Percentiles rank a stretch among this genome's conserved stretches.
These are phyloP conservation scores for Ormyrus pomaceus DNA, from an alignment of 2,888 invertebrate species.

Conservation along the genomic window DNA sequence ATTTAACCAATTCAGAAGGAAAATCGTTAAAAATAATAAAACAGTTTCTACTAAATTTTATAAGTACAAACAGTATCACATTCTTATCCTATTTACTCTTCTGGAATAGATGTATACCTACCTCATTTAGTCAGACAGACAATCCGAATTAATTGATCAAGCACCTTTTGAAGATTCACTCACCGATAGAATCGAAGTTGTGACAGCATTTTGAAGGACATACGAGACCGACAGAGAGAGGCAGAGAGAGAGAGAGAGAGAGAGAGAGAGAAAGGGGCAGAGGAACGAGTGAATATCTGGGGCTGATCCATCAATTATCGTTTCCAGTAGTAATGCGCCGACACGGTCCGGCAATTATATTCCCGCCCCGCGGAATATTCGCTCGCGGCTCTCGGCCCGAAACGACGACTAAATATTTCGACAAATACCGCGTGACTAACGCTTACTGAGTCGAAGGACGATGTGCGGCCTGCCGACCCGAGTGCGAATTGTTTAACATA, in stretches of 20 bases:
- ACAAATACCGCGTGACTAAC: constrained; percentile 32
- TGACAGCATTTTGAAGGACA: background rate
- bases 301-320: constrained; percentile 37
- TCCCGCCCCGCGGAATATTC: constrained; percentile 2
- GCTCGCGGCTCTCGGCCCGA: background rate
- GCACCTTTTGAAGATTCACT: background rate
- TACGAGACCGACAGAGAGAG: background rate
- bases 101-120: too few relatives aligned
- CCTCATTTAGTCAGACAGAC: too few relatives aligned
- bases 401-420: constrained; percentile 38
- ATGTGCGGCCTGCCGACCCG: too few relatives aligned
- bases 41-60: too few relatives aligned
- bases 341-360: constrained; percentile 13
- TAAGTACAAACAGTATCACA: too few relatives aligned
- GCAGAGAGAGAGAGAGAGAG: too few relatives aligned
- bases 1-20: too few relatives aligned
- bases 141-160: background rate
- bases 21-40: too few relatives aligned
- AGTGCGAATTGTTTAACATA: constrained; percentile 15
- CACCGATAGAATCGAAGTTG: background rate
- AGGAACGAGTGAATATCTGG: too few relatives aligned
- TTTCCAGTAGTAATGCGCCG: constrained; percentile 7
- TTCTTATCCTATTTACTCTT: too few relatives aligned
- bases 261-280: too few relatives aligned
- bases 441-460: background rate